These are phyloP conservation scores for Nothocercus nigrocapillus DNA, from an alignment of 2,113 vertebrate species.

Conservation along the genomic window DNA sequence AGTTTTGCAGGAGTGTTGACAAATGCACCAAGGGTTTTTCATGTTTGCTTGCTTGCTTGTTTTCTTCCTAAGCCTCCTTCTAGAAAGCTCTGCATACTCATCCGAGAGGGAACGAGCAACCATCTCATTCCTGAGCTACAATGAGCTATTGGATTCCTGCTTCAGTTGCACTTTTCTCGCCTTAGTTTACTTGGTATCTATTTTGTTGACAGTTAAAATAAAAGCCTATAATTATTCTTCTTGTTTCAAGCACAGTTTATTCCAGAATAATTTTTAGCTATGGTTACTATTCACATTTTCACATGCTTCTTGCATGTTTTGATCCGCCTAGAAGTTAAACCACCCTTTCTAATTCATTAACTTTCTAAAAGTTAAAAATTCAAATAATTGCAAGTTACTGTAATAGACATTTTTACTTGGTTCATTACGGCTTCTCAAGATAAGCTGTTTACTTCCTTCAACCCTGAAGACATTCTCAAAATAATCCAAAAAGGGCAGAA, in stretches of 20 bases:
- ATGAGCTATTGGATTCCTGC: background rate
- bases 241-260: background rate
- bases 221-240: background rate
- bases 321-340: background rate
- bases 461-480: background rate
- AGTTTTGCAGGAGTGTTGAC: background rate
- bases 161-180: background rate
- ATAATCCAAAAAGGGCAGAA: background rate
- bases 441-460: background rate
- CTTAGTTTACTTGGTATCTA: background rate
- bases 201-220: background rate
- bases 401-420: background rate
- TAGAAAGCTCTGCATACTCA: background rate
- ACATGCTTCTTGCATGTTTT: background rate
- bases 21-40: background rate
- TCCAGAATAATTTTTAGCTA: background rate
- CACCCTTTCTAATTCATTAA: background rate
- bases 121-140: background rate
- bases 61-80: background rate
- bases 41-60: background rate
- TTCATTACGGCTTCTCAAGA: background rate
- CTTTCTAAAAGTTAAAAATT: background rate
- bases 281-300: background rate
- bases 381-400: background rate
- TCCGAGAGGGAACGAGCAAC: background rate